Conservation (phyloP, 2,888 invertebrate species). For the Yponomeuta cagnagella region DNA sequence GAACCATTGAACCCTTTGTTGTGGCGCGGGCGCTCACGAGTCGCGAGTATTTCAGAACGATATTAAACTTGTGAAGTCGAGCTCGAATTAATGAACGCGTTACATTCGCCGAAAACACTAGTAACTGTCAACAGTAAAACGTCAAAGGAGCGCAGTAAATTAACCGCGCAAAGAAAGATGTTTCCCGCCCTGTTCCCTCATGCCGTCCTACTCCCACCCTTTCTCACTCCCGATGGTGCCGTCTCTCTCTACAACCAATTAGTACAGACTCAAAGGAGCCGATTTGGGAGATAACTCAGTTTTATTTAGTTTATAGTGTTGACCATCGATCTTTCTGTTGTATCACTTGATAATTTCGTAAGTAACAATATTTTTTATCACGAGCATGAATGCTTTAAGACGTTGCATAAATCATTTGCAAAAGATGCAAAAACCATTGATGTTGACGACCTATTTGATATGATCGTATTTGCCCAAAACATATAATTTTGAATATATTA, state of each 20-base stretch:
- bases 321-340: not conserved
- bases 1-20: constrained; percentile 66
- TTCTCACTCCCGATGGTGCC: constrained; percentile 23
- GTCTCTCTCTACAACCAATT: constrained; percentile 51
- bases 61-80: constrained; percentile 41
- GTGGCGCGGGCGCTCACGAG: constrained; percentile 35
- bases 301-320: not conserved
- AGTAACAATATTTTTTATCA: not conserved
- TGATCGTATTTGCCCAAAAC: too few species aligned
- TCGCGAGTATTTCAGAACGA: constrained; percentile 44
- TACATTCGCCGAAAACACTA: constrained; percentile 48
- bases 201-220: constrained; percentile 32
- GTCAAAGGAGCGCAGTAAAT: constrained; percentile 42
- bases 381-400: not conserved
- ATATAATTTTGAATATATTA: too few species aligned
- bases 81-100: constrained; percentile 34
- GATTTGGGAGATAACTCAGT: constrained; percentile 29
- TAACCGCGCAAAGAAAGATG: constrained; percentile 60
- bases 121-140: constrained; percentile 45
- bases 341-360: not conserved
- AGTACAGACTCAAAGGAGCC: constrained; percentile 49
- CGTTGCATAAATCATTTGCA: too few species aligned
- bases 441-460: too few species aligned
- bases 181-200: constrained; percentile 47
- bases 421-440: too few species aligned